A percentile compares a stretch with the other conserved stretches of the same genome.
Evolutionary conservation across 2,888 invertebrate genomes (phyloP).

Genomic region (Plagiodera versicolora): DNA sequence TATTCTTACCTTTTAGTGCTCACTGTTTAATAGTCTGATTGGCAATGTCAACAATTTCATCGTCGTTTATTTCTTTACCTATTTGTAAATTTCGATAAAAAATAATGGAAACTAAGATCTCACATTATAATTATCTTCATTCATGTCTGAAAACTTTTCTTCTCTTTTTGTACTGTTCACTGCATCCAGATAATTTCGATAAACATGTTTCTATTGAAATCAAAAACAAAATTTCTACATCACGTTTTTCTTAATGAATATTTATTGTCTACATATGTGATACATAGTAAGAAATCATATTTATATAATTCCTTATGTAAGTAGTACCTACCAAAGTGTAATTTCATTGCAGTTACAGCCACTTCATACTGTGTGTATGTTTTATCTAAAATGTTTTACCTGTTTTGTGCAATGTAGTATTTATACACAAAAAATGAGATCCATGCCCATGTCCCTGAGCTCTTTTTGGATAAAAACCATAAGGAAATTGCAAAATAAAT

Average conservation of each 20-base stretch:
- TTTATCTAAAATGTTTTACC: conserved; percentile 18
- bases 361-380: conserved; percentile 9
- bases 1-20: too few relatives aligned
- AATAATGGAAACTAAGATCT: too few relatives aligned
- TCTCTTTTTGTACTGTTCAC: too few relatives aligned
- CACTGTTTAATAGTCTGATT: too few relatives aligned
- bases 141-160: too few relatives aligned
- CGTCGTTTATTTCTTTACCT: too few relatives aligned
- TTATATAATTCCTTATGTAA: conserved; percentile 30
- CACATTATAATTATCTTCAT: too few relatives aligned
- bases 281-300: conserved; percentile 22
- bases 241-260: conserved; percentile 9
- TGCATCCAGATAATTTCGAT: too few relatives aligned
- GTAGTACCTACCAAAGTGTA: conserved; percentile 32
- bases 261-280: conserved; percentile 30
- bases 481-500: background rate
- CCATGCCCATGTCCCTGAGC: conserved; percentile 9
- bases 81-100: too few relatives aligned
- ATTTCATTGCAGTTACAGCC: conserved; percentile 22
- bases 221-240: background rate
- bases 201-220: too few relatives aligned
- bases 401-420: conserved; percentile 26
- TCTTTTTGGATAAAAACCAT: background rate
- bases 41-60: too few relatives aligned
- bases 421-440: conserved; percentile 22